Conservation (phyloP, 2,888 invertebrate genomes). For the Baccha elongata region DNA sequence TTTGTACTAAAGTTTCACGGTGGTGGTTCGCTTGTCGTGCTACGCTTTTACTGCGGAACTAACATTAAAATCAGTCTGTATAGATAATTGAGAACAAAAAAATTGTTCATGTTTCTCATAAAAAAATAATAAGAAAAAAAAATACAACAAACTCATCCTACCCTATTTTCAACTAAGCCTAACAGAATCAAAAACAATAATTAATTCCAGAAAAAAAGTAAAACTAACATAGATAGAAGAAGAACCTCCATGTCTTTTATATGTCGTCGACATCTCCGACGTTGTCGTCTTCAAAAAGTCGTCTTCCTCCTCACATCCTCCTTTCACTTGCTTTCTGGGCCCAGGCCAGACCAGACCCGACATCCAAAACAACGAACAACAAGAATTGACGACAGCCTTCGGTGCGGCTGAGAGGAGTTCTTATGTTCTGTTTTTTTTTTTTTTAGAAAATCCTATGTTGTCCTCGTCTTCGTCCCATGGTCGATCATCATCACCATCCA, state of each 20-base stretch:
- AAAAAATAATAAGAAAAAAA: too few species aligned
- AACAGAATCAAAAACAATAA: neutral
- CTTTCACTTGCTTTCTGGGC: conserved; percentile 47
- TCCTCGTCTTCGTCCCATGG: conserved; percentile 39
- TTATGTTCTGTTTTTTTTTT: conserved; percentile 62
- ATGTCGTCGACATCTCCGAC: conserved; percentile 62
- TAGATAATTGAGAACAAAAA: too few species aligned
- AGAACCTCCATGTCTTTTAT: conserved; percentile 62
- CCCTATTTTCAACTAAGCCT: conserved; percentile 8
- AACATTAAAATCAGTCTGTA: too few species aligned
- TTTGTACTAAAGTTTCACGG: too few species aligned
- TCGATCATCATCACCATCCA: conserved; percentile 57
- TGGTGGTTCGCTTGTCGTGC: too few species aligned
- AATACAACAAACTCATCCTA: conserved; percentile 3
- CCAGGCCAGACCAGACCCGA: conserved; percentile 40
- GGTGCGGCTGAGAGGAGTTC: conserved; percentile 51
- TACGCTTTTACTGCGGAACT: too few species aligned
- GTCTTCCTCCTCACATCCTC: conserved; percentile 65
- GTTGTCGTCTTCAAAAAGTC: conserved; percentile 61
- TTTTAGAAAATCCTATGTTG: conserved; percentile 57
- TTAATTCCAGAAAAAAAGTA: neutral
- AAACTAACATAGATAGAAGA: conserved; percentile 15
- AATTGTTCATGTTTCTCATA: too few species aligned
- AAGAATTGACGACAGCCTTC: conserved; percentile 62
- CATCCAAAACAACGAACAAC: conserved; percentile 44